Evolutionary conservation across 2,888 invertebrate species (phyloP), one percentile per base, ranked within the genome.

Genomic region (Andrena minutula): DNA sequence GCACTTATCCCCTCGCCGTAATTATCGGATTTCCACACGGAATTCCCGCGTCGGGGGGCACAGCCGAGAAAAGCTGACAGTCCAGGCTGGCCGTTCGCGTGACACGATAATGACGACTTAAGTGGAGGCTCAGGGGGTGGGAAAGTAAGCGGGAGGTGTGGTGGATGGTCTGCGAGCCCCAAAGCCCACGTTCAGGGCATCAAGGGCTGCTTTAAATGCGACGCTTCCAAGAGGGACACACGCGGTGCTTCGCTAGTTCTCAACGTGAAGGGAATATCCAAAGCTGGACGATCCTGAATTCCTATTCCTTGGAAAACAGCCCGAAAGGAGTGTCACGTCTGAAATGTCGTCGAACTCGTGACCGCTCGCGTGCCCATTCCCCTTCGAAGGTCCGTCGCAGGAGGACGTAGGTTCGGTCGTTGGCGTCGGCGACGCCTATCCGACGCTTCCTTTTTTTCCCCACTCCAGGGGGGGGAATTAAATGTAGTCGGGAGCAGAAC

Each of bases 21-120:
- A 91, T 92, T 92, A 91, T 89, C 89, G 88, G 83, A 89, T 91
- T 91, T 87, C 87, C 86, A 84, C 79, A 73, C 79, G 76, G 51
- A 84, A 82, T 81, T 82, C 76, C 20, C 80, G 58, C 61, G 77
- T 65, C 74, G 65, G 32, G 10, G 58, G 53, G 7, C 12, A 49
- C 49, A 23, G 75, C 72, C 51, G 65, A 63, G 84, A 78, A 85
- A 85, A 83, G 82, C 66, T 72, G 89, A 86, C 85, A 86, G 77
- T 77, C 63, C 76, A 65, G 63, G 49, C 35, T 60, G 73, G 76
- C 7, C 61, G 70, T 72, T 89, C 77, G 88, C 84, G 85, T 90
- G 89, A 90, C 86, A 63, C 85, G 82, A 85, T 88, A 90, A 91
- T 88, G 85, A 86, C 85, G 86, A 87, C 86, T 90, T 86, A 86